A percentile compares a stretch with the other conserved stretches of the same genome.
phyloP scores from a whole-genome alignment of 2,888 invertebrate genomes.

The Drosophila neotestacea region DNA sequence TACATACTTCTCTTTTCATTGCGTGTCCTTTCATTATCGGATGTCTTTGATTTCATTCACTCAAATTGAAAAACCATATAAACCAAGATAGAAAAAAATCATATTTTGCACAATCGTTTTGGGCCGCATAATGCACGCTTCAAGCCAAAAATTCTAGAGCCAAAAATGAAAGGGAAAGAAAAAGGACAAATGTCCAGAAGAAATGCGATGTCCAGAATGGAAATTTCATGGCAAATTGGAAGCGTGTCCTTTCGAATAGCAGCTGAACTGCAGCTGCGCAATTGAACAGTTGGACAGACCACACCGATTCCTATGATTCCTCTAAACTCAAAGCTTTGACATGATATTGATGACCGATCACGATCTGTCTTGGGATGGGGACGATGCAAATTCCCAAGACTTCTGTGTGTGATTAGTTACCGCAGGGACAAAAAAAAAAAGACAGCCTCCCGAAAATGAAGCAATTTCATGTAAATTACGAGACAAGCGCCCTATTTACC shows the following conservation, averaged over 20 bases:
- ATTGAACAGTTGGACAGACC: constrained; percentile 1
- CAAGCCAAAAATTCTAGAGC: constrained; percentile 1
- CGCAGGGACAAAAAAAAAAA: constrained; percentile 29
- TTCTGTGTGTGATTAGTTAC: constrained; percentile 18
- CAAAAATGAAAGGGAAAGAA: constrained; percentile 1
- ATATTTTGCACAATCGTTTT: constrained; percentile 38
- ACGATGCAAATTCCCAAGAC: constrained; percentile 49
- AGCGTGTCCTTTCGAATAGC: constrained; percentile 61
- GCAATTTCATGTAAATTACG: constrained; percentile 81
- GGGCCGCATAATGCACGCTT: constrained; percentile 32
- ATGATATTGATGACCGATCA: constrained; percentile 38
- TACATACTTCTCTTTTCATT: not conserved
- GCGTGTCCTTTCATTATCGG: not conserved
- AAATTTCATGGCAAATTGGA: constrained; percentile 71
- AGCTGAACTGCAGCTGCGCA: constrained; percentile 54
- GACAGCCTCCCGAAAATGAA: constrained; percentile 64
- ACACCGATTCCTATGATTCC: constrained; percentile 9
- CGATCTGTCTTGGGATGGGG: constrained; percentile 1
- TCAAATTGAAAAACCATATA: constrained; percentile 24
- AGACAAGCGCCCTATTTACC: constrained; percentile 76
- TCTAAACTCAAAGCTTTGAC: constrained; percentile 43
- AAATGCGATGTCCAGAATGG: constrained; percentile 50
- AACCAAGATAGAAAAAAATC: constrained; percentile 24
- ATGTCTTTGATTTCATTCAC: not conserved
- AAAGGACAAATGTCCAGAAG: constrained; percentile 23